phyloP scores from a whole-genome alignment of 1,140 invertebrate species.

The Rhizoglyphus robini region DNA sequence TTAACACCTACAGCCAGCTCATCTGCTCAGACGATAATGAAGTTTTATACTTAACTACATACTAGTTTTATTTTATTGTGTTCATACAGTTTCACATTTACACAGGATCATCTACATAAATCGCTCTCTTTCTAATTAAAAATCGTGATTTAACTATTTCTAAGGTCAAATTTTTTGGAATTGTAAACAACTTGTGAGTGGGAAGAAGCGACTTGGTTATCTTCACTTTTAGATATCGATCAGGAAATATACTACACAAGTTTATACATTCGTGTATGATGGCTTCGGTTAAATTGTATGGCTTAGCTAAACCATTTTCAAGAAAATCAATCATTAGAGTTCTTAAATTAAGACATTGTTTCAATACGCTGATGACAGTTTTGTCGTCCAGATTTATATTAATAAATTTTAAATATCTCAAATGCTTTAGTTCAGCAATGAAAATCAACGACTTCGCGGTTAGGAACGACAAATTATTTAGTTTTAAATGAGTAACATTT shows the following conservation, averaged over 20 bases:
- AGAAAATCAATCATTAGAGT: neutral
- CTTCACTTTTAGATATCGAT: neutral
- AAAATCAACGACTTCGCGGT: neutral
- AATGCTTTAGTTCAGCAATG: neutral
- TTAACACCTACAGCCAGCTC: conserved; percentile 15
- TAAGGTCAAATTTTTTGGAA: neutral
- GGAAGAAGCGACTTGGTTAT: neutral
- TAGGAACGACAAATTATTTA: neutral
- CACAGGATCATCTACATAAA: neutral
- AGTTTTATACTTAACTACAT: conserved; percentile 16
- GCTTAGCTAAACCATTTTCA: neutral
- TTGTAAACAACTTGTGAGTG: neutral
- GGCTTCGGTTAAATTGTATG: neutral
- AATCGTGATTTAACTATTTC: neutral
- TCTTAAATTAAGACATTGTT: neutral
- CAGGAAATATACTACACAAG: neutral
- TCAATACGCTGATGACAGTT: neutral
- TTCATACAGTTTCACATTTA: neutral
- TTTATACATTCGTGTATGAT: neutral
- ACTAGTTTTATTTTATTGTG: neutral
- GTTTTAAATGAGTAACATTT: neutral
- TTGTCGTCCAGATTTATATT: neutral
- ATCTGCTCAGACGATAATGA: conserved; percentile 20
- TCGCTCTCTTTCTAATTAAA: neutral
- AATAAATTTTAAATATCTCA: neutral